Percentiles rank a stretch among this genome's conserved stretches.
phyloP scores from a whole-genome alignment of 2,797 vertebrate genomes.

The Sebastolobus alascanus region DNA sequence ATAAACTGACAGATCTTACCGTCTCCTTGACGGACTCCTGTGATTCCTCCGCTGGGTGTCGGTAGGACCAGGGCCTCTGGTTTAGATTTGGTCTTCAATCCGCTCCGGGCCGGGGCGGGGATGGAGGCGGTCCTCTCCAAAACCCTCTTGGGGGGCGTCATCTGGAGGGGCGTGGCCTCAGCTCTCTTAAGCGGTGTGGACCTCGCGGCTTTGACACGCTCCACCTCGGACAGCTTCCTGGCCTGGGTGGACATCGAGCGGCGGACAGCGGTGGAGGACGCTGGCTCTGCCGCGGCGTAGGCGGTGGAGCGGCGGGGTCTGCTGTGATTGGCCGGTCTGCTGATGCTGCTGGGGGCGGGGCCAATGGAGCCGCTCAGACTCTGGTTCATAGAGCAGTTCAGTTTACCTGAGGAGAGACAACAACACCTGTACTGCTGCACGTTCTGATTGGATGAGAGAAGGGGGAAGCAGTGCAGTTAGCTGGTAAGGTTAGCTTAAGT shows the following conservation, averaged over 20 bases:
- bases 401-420: constrained; percentile 73
- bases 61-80: constrained; percentile 63
- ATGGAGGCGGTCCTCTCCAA: constrained; percentile 60
- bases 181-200: constrained; percentile 71
- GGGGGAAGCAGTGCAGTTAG: too few relatives aligned
- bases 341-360: constrained; percentile 51
- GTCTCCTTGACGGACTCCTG: constrained; percentile 51
- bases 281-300: constrained; percentile 22
- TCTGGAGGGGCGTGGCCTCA: constrained; percentile 52
- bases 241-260: constrained; percentile 70
- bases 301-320: constrained; percentile 57
- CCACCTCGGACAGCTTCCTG: constrained; percentile 65
- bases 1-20: constrained; percentile 41
- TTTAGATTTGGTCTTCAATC: constrained; percentile 74
- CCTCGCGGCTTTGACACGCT: constrained; percentile 49
- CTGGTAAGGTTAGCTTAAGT: too few relatives aligned
- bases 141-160: constrained; percentile 64
- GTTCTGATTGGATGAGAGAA: not conserved
- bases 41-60: constrained; percentile 63
- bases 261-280: constrained; percentile 21
- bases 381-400: constrained; percentile 75
- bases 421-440: not conserved
- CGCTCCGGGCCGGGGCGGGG: constrained; percentile 51
- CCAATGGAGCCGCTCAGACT: constrained; percentile 55
- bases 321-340: constrained; percentile 55